Evolutionary conservation across 2,113 vertebrate genomes (phyloP).

Genomic region (Stictonetta naevosa): DNA sequence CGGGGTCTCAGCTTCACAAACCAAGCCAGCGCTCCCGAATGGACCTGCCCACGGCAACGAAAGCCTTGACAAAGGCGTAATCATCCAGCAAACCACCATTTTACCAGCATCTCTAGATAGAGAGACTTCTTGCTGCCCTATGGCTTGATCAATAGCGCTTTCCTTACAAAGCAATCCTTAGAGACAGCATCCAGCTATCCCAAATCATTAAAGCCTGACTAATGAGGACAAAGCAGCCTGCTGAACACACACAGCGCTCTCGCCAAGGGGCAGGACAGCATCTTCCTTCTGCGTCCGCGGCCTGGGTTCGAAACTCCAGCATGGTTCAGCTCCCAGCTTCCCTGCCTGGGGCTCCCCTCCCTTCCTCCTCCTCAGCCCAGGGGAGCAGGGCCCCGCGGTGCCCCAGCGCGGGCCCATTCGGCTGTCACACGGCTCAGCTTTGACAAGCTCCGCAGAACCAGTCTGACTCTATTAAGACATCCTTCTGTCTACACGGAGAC

Average conservation of each 20-base stretch:
- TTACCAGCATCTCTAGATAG: neutral
- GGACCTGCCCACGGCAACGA: rapidly evolving
- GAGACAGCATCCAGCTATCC: slow-evolving; percentile 55
- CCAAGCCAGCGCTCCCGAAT: neutral
- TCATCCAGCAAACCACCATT: neutral
- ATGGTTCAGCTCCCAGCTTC: neutral
- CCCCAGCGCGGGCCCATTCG: slow-evolving; percentile 43
- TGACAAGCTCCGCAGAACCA: slow-evolving; percentile 66
- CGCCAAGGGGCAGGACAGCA: slow-evolving; percentile 19
- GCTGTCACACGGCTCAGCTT: slow-evolving; percentile 69
- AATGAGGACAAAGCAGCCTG: slow-evolving; percentile 63
- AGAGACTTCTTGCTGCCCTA: slow-evolving; percentile 3
- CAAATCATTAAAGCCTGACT: slow-evolving; percentile 68
- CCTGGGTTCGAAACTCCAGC: neutral
- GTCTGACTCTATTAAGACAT: slow-evolving; percentile 72
- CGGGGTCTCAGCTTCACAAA: neutral
- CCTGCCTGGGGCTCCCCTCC: slow-evolving; percentile 62
- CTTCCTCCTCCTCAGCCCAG: neutral
- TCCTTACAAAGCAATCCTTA: slow-evolving; percentile 24
- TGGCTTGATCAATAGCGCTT: slow-evolving; percentile 48
- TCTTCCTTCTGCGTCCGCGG: neutral
- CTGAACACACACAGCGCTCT: neutral
- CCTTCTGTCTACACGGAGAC: slow-evolving; percentile 68
- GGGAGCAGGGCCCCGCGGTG: neutral
- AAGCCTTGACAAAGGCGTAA: neutral